Base-by-base conservation (phyloP, 2,888 invertebrate genomes). In the Rotaria magnacalcarata region DNA sequence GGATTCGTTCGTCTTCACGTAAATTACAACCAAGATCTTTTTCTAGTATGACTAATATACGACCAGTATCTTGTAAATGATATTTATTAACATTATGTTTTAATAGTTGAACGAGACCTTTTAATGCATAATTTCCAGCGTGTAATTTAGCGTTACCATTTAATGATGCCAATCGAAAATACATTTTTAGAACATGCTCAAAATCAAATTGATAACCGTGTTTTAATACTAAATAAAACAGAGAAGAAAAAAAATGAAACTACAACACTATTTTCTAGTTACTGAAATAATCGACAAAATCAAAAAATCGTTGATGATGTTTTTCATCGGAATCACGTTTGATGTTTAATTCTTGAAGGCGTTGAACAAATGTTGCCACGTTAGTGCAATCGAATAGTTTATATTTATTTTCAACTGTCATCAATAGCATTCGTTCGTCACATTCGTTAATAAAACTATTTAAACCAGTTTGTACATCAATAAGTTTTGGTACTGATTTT, bases 61-160 rank as follows among this genome's bases (percentile, higher is more conserved):
- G 80, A 24, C 80, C 80, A 7, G 19, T n/a, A 47, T 80, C 47
- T 80, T 80, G 21, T 43, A 80, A 47, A 80, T 47, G 43, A n/a
- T 80, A 80, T 80, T 80, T 80, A 47, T 80, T 80, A 43, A 80
- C 47, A 80, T 80, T n/a, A 47, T 80, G 80, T 80, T 80, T 80
- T 47, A 80, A n/a, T 80, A 80, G 14, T 47, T 80, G 80, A 24
- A 80, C 47, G 14, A 80, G n/a, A 19, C 47, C 80, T 80, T 80
- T 80, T 1, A 80, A 7, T n/a, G 80, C 80, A 47, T 80, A 80
- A 43, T 14, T n/a, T 0, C 80, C 47, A 24, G 80, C 47, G 5
- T 24, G 21, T 34, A 67, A 34, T 34, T 34, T 67, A 19, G 7
- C 19, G 47, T 43, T 47, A n/a, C 47, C 80, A 47, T 47, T 80